These are phyloP conservation scores for Aphrophora alni DNA, from an alignment of 2,888 invertebrate genomes.

Conservation along the genomic window DNA sequence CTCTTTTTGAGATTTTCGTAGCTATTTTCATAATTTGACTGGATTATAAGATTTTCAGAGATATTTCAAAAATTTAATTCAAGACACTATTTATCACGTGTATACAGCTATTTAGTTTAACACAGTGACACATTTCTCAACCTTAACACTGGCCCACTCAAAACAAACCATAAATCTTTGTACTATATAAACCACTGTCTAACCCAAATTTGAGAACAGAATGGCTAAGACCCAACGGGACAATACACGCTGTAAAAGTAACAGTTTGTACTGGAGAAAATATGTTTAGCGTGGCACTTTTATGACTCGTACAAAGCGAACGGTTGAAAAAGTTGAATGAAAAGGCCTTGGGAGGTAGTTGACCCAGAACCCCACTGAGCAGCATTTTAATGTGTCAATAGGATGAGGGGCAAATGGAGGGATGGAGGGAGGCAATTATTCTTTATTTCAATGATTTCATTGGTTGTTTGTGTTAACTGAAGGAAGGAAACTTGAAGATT, in stretches of 20 bases:
- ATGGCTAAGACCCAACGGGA: not conserved
- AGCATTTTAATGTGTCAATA: conserved; percentile 17
- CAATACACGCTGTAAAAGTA: not conserved
- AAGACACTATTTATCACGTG: too few species aligned
- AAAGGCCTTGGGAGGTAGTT: not conserved
- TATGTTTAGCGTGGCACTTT: not conserved
- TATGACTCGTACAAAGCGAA: not conserved
- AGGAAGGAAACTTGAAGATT: too few species aligned
- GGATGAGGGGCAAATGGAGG: not conserved
- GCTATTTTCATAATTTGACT: too few species aligned
- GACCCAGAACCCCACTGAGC: conserved; percentile 38
- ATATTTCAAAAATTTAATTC: too few species aligned
- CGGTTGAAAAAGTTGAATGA: not conserved
- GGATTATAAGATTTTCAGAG: too few species aligned
- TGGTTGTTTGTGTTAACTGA: too few species aligned
- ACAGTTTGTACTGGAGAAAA: not conserved
- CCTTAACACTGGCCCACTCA: not conserved
- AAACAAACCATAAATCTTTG: not conserved
- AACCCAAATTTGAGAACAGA: not conserved
- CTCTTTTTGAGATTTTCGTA: too few species aligned
- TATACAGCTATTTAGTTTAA: too few species aligned
- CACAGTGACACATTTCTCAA: not conserved
- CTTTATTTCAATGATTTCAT: too few species aligned
- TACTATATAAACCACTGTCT: not conserved
- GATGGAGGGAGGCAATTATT: not conserved